Percentiles rank a stretch among this genome's conserved stretches.
Conservation (phyloP, 2,797 vertebrate species). For the Peromyscus nudipes region DNA sequence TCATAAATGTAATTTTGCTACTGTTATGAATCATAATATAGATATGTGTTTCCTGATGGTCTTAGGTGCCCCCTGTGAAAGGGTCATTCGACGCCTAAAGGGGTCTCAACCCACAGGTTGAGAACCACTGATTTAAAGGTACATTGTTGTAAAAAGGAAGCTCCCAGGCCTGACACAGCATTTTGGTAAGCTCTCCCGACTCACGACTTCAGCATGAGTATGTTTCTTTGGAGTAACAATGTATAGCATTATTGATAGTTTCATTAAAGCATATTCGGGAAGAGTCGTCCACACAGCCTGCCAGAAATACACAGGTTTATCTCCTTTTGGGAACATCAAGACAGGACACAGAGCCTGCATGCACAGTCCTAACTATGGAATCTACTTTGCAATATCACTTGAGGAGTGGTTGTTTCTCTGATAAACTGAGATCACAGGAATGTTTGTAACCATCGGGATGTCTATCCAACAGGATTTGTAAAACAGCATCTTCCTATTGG, state of each 20-base stretch:
- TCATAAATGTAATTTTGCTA: background rate
- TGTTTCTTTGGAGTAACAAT: background rate
- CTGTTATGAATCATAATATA: background rate
- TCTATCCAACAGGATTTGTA: background rate
- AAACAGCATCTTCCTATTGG: background rate
- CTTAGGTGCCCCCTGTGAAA: background rate
- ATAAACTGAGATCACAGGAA: background rate
- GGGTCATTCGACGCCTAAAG: background rate
- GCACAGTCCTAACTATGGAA: background rate
- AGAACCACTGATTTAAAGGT: background rate
- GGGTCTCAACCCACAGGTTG: background rate
- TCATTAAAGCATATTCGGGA: background rate
- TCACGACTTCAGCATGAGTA: background rate
- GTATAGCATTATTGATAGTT: background rate
- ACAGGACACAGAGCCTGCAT: rapidly evolving
- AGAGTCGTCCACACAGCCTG: background rate
- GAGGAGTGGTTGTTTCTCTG: background rate
- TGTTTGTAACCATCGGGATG: background rate
- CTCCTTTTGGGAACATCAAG: background rate
- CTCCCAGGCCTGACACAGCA: background rate
- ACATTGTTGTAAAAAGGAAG: background rate
- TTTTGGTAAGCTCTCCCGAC: background rate
- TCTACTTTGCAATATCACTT: background rate
- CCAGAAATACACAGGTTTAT: background rate
- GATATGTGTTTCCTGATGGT: background rate